Percentiles rank a stretch among this genome's conserved stretches.
Evolutionary conservation across 2,888 invertebrate genomes (phyloP).

Genomic region (Hirtodrosophila alboralis): DNA sequence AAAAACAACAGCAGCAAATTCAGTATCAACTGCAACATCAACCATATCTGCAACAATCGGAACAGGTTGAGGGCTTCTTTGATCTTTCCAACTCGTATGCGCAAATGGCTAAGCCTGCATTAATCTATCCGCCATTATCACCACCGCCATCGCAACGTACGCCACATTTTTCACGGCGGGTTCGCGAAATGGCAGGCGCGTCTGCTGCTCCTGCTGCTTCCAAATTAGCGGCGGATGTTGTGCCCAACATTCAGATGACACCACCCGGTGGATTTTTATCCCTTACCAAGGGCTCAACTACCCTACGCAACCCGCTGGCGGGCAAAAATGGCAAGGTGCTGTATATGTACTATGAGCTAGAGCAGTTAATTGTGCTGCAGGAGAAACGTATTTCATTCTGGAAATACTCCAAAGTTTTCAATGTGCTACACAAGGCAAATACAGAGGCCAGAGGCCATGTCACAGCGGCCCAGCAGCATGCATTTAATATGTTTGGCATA

Average conservation of each 20-base stretch:
- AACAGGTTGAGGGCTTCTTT: conserved; percentile 4
- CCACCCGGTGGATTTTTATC: conserved; percentile 56
- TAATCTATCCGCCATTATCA: conserved; percentile 41
- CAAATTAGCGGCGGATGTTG: not conserved
- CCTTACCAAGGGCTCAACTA: conserved; percentile 50
- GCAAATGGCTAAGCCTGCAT: conserved; percentile 22
- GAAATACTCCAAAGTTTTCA: conserved; percentile 81
- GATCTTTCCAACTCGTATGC: conserved; percentile 9
- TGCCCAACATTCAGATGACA: conserved; percentile 5
- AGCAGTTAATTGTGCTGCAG: conserved; percentile 81
- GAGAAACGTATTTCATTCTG: conserved; percentile 81
- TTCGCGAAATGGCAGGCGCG: conserved; percentile 38
- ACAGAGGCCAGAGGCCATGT: conserved; percentile 1
- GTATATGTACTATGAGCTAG: conserved; percentile 81
- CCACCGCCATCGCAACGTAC: conserved; percentile 18
- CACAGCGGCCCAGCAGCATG: conserved; percentile 2
- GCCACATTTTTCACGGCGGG: conserved; percentile 41
- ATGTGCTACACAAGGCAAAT: conserved; percentile 60
- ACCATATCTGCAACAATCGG: not conserved
- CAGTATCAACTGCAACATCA: conserved; percentile 2
- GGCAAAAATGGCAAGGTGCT: conserved; percentile 76
- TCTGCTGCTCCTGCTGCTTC: too few relatives aligned
- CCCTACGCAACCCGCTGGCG: conserved; percentile 79
- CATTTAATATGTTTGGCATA: conserved; percentile 6
- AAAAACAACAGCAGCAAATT: not conserved